phyloP scores from a whole-genome alignment of 2,113 vertebrate species.

The Chionis minor region DNA sequence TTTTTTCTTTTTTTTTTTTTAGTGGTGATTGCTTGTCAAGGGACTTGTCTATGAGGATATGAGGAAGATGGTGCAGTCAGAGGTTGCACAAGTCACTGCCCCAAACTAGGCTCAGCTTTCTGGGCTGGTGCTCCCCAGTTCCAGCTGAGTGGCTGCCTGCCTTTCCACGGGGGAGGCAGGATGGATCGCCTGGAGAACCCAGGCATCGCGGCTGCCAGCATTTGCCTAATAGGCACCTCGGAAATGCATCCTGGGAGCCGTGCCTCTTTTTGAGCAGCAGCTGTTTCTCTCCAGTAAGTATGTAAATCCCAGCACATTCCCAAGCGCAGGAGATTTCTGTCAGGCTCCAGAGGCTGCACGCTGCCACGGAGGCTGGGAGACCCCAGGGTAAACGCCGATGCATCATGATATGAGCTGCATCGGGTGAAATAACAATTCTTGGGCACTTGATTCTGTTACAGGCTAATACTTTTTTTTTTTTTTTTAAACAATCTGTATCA shows the following conservation, averaged over 20 bases:
- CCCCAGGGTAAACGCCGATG: not conserved
- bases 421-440: not conserved
- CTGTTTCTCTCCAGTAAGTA: conserved; percentile 1
- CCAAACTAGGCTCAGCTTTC: not conserved
- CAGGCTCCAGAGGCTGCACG: not conserved
- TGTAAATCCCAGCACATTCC: not conserved
- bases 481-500: not conserved
- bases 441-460: not conserved
- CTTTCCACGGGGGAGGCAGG: not conserved
- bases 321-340: not conserved
- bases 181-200: not conserved
- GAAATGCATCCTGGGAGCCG: not conserved
- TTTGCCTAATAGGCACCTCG: not conserved
- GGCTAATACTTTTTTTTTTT: not conserved
- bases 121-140: not conserved
- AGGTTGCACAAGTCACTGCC: not conserved
- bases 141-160: not conserved
- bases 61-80: not conserved
- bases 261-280: not conserved
- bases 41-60: not conserved
- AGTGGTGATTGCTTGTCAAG: not conserved
- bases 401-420: not conserved
- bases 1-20: not conserved
- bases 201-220: not conserved
- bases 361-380: not conserved